Evolutionary conservation across 2,113 vertebrate species (phyloP), one percentile per base, ranked within the genome.

Genomic region (Lipophrys pholis): DNA sequence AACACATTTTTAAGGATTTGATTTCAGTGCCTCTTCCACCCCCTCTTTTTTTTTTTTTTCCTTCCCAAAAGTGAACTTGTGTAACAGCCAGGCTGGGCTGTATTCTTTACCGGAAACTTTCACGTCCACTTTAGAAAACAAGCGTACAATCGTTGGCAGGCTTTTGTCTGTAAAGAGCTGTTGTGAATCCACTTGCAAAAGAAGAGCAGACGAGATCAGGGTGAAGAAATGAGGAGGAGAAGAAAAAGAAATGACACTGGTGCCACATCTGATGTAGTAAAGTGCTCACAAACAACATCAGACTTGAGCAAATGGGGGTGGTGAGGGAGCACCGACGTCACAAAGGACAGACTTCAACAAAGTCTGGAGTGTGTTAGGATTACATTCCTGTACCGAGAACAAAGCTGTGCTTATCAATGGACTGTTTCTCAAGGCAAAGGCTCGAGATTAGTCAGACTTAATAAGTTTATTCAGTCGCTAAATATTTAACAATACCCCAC

Each of bases 1-100:
- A 66, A 86, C 86, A 87, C 89, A 93, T 94, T 93, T 93, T 92
- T 91, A 84, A 85, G 91, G 90, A 90, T 93, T 93, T 64, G 4
- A 85, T 94, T 94, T 92, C 93, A 91, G 68, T 64, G 81, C 62
- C 62, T 85, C 80, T 80, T 84, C 85, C 77, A 82, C 52, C 21
- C 21, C 21, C 21, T 30, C 69, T 68, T 30, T 30, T 30, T 30
- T 30, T 30, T 30, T 30, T 30, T 30, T 30, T 30, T 30, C 4
- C 21, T 30, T 89, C 84, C 62, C 59, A 83, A 74, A 73, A 70
- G 21, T 65, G 48, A 74, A 67, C 76, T 73, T 51, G 55, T 84
- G 52, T 40, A 86, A 69, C 58, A 58, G 50, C 69, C 67, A 71
- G 58, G 66, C 40, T 8, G 48, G 48, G 36, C 39, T 63, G 21